Base-by-base conservation (phyloP, 2,888 invertebrate genomes). In the Leptothorax acervorum region DNA sequence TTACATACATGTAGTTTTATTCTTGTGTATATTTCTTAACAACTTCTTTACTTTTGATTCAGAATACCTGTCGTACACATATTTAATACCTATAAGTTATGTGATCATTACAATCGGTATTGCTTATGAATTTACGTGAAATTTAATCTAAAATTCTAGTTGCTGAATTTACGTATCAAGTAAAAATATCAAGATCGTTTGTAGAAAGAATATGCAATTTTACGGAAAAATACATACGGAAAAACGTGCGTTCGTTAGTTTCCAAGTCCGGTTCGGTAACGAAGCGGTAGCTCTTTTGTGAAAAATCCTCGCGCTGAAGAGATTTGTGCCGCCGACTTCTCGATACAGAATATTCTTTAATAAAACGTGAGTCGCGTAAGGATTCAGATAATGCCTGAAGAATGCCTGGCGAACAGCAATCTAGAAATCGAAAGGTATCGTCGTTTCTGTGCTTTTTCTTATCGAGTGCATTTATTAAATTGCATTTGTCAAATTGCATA, bases 281-380 rank as follows among this genome's bases (percentile, higher is more conserved):
- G 84, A 68, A 39, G 62, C 42, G 60, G 76, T 65, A 0, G 66
- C 18, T 51, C 78, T 87, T 60, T 85, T 78, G 57, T 48, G 23
- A 81, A 81, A 83, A 68, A 88, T 82, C 18, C 83, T 84, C 53
- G 35, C 71, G 62, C 60, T 74, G 62, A 88, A 78, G 63, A 88
- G 66, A 63, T 70, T 84, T 53, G 53, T 86, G 8, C 55, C 76
- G 8, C 55, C 74, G 48, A 82, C 79, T 71, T 85, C 82, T 68
- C 78, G 84, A 12, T 88, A 84, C 74, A 87, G 66, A 57, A 87
- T 89, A 84, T 89, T 74, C 57, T 89, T 83, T 62, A 89, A 85
- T 11, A 85, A 57, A 31, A 89, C 89, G 85, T 87, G 89, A 81
- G 55, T 55, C 18, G 89, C 42, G 45, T 87, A 83, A 45, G 84